Evolutionary conservation across 2,888 invertebrate species (phyloP).

Genomic region (Aporophyla nigra): DNA sequence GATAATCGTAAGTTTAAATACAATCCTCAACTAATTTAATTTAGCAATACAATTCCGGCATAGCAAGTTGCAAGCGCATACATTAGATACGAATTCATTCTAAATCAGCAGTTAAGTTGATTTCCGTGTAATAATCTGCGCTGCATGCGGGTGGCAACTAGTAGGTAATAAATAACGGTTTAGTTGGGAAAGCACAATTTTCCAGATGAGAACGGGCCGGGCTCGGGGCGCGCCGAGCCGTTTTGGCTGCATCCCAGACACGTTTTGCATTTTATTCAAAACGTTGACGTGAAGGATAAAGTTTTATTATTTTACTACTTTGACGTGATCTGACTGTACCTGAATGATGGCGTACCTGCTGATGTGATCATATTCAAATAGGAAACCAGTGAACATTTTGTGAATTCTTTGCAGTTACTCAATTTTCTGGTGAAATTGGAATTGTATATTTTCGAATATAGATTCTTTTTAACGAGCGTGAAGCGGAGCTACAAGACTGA

Average conservation of each 20-base stretch:
- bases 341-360: constrained; percentile 70
- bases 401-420: constrained; percentile 24
- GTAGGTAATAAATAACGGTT: constrained; percentile 63
- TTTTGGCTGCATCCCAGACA: constrained; percentile 89
- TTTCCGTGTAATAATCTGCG: constrained; percentile 62
- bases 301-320: constrained; percentile 90
- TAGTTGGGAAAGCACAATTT: constrained; percentile 68
- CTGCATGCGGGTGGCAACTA: constrained; percentile 61
- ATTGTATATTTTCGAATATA: constrained; percentile 55
- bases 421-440: constrained; percentile 45
- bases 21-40: constrained; percentile 22
- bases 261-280: constrained; percentile 91
- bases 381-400: constrained; percentile 55
- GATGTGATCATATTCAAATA: constrained; percentile 65
- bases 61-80: constrained; percentile 29
- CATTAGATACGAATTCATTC: constrained; percentile 48
- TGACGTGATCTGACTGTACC: constrained; percentile 87
- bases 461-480: not conserved
- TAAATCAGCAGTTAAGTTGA: constrained; percentile 65
- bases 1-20: constrained; percentile 3
- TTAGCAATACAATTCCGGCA: constrained; percentile 12
- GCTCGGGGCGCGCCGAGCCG: constrained; percentile 71
- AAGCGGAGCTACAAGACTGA: not conserved
- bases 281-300: constrained; percentile 89
- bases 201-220: constrained; percentile 68